Evolutionary conservation across 2,797 vertebrate genomes (phyloP).

Genomic region (Sarcoramphus papa): DNA sequence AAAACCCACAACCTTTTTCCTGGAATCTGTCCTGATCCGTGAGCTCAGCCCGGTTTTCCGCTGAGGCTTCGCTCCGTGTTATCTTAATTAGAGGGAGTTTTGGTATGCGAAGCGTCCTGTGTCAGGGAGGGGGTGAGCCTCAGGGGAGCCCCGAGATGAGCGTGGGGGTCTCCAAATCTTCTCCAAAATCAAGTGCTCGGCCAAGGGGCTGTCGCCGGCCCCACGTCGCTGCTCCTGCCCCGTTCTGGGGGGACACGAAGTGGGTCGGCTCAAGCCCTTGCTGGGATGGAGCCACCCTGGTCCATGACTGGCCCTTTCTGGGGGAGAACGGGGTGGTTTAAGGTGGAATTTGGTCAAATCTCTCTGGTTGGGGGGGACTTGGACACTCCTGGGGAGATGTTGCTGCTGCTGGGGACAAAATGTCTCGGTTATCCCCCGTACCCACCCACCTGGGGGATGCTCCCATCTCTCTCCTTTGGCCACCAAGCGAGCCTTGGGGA

Average conservation of each 20-base stretch:
- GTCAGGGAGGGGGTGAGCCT: background rate
- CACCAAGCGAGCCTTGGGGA: background rate
- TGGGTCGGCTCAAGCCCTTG: background rate
- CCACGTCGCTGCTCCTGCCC: background rate
- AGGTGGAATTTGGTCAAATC: background rate
- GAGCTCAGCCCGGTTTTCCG: background rate
- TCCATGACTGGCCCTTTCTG: background rate
- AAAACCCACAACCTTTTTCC: background rate
- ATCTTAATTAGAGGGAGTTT: background rate
- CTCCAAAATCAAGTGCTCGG: background rate
- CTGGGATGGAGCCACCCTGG: background rate
- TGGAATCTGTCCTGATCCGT: background rate
- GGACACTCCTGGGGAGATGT: rapidly evolving
- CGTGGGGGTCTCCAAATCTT: background rate
- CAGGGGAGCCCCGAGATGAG: background rate
- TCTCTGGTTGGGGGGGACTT: no score
- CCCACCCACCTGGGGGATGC: rapidly evolving
- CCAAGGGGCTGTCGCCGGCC: rapidly evolving
- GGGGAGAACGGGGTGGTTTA: background rate
- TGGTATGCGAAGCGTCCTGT: background rate
- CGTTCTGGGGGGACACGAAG: rapidly evolving
- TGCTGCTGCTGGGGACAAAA: rapidly evolving
- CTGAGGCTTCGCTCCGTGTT: rapidly evolving
- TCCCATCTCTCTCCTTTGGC: background rate
- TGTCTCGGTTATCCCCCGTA: rapidly evolving